Percentiles rank a stretch among this genome's conserved stretches.
These are phyloP conservation scores for Apteryx owenii DNA, from an alignment of 2,113 vertebrate species.

Conservation along the genomic window DNA sequence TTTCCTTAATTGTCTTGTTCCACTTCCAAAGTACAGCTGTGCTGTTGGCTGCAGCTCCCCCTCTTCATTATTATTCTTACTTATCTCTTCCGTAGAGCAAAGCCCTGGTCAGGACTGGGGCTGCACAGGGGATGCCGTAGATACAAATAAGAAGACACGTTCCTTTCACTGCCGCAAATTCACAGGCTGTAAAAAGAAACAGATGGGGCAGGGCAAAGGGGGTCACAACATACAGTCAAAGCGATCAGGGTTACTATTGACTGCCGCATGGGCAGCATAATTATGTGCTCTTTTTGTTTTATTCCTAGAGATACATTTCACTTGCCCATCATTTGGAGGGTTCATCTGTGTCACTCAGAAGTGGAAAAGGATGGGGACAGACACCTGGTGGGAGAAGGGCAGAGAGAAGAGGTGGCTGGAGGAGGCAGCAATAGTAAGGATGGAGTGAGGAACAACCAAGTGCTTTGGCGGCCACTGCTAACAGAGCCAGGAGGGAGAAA, in stretches of 20 bases:
- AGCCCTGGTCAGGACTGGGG: neutral
- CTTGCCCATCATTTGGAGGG: neutral
- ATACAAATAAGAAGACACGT: neutral
- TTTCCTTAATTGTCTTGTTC: constrained; percentile 31
- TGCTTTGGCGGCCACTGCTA: neutral
- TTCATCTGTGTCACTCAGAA: neutral
- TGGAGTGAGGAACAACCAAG: neutral
- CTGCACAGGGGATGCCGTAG: neutral
- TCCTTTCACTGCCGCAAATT: constrained; percentile 7
- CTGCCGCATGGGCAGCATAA: neutral
- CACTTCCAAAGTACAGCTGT: neutral
- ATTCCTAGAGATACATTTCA: neutral
- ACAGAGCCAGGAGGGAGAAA: neutral
- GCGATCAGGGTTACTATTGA: neutral
- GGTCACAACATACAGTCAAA: constrained; percentile 30
- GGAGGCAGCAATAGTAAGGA: neutral
- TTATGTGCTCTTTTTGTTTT: neutral
- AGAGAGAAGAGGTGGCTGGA: neutral
- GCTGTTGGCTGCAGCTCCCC: neutral
- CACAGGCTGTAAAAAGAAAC: constrained; percentile 13
- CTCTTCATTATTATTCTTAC: neutral
- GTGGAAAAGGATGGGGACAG: neutral
- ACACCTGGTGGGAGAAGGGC: neutral
- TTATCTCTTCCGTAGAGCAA: neutral
- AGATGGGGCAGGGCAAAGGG: constrained; percentile 35